A percentile compares a stretch with the other conserved stretches of the same genome.
These are phyloP conservation scores for Elaphurus davidianus DNA, from an alignment of 2,113 vertebrate genomes.

Conservation along the genomic window DNA sequence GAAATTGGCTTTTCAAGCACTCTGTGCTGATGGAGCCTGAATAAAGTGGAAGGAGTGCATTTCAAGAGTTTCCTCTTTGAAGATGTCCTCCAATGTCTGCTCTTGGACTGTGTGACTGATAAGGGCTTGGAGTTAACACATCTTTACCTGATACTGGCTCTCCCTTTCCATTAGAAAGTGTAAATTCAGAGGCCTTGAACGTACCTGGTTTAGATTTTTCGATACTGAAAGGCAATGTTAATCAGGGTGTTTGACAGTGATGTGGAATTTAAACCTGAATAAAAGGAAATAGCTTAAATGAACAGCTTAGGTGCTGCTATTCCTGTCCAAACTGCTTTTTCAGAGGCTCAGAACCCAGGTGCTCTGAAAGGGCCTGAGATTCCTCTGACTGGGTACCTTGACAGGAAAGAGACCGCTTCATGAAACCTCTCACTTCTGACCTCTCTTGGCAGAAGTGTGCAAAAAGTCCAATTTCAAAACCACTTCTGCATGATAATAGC, in stretches of 20 bases:
- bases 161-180: slow-evolving; percentile 33
- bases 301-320: background rate
- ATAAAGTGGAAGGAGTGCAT: background rate
- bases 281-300: background rate
- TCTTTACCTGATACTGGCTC: background rate
- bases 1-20: background rate
- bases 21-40: fast-evolving
- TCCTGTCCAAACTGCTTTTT: slow-evolving; percentile 17
- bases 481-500: slow-evolving; percentile 53
- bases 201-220: background rate
- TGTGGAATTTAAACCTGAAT: background rate
- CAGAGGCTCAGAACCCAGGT: background rate
- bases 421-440: background rate
- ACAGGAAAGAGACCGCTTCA: background rate
- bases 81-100: background rate
- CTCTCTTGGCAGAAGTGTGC: background rate
- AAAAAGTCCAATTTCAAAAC: slow-evolving; percentile 35
- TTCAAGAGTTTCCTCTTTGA: background rate
- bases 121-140: background rate
- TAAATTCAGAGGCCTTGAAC: background rate
- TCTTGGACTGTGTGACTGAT: background rate
- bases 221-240: background rate
- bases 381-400: background rate
- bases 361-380: background rate
- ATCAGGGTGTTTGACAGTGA: background rate